Percentiles rank a stretch among this genome's conserved stretches.
These are phyloP conservation scores for Astropecten irregularis DNA, from an alignment of 53 echinoderm and acorn worm genomes.

Conservation along the genomic window DNA sequence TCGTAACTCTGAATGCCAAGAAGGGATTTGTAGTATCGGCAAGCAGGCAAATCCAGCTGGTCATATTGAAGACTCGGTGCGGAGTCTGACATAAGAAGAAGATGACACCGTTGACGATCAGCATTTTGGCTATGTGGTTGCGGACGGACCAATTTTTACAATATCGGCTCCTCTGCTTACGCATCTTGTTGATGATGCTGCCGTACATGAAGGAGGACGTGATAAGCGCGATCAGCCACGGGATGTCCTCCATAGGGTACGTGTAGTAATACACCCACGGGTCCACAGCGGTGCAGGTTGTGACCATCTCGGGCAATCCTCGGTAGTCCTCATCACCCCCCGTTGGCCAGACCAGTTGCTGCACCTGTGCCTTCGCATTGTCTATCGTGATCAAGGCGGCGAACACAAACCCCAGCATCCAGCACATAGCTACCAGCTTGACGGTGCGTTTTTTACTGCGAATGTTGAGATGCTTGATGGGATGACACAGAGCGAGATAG, in stretches of 20 bases:
- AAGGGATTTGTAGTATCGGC: background rate
- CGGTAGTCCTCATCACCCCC: background rate
- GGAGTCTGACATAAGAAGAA: conserved; percentile 8
- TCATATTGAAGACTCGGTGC: background rate
- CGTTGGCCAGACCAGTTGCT: conserved; percentile 12
- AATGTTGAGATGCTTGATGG: conserved; percentile 38
- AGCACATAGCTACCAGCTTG: conserved; percentile 14
- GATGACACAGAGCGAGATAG: conserved; percentile 55
- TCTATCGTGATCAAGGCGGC: background rate
- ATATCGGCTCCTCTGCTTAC: background rate
- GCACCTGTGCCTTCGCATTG: background rate
- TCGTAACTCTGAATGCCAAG: background rate
- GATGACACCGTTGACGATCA: background rate
- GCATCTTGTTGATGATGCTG: background rate
- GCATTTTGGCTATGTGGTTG: background rate
- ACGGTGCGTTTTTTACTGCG: conserved; percentile 9
- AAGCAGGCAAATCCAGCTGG: background rate
- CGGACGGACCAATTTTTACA: background rate
- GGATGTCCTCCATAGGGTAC: background rate
- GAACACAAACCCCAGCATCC: conserved; percentile 9
- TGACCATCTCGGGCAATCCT: background rate
- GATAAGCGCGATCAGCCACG: conserved; percentile 13
- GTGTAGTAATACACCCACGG: background rate
- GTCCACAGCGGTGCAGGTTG: background rate
- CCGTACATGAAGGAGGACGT: conserved; percentile 26